These are phyloP conservation scores for Drosophila bocki DNA, from an alignment of 1,140 invertebrate species.

Conservation along the genomic window DNA sequence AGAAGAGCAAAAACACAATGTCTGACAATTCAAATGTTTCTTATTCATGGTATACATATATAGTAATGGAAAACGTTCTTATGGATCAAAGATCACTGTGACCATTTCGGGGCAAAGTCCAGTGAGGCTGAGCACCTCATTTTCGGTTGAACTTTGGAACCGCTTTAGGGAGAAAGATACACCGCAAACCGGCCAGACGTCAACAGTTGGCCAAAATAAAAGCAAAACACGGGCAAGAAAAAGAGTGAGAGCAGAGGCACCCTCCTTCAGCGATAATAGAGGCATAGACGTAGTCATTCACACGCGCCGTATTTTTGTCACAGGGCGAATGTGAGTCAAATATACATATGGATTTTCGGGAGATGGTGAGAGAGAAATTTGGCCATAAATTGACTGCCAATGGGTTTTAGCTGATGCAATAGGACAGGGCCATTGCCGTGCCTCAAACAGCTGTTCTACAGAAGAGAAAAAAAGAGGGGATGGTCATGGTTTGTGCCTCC, in stretches of 20 bases:
- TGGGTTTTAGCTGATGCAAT: conserved; percentile 39
- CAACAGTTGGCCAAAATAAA: conserved; percentile 65
- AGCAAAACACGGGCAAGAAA: conserved; percentile 17
- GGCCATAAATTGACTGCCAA: conserved; percentile 26
- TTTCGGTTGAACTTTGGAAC: conserved; percentile 61
- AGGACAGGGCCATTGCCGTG: background rate
- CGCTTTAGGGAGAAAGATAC: conserved; percentile 17
- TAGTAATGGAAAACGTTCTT: conserved; percentile 43
- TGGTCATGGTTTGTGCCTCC: conserved; percentile 21
- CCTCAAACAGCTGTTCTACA: conserved; percentile 29
- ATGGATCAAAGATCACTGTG: conserved; percentile 25
- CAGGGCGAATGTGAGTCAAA: conserved; percentile 77
- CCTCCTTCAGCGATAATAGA: conserved; percentile 46
- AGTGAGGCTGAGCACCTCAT: conserved; percentile 43
- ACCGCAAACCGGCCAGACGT: conserved; percentile 48
- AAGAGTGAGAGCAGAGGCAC: conserved; percentile 17
- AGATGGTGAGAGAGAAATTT: conserved; percentile 10
- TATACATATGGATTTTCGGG: conserved; percentile 43
- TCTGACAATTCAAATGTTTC: conserved; percentile 19
- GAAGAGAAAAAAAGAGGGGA: background rate
- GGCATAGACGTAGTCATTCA: conserved; percentile 38
- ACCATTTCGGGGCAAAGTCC: conserved; percentile 46
- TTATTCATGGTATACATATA: conserved; percentile 11
- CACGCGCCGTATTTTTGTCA: conserved; percentile 61
- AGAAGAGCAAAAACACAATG: conserved; percentile 22